phyloP scores from a whole-genome alignment of 2,113 vertebrate species.

The Oenanthe melanoleuca region DNA sequence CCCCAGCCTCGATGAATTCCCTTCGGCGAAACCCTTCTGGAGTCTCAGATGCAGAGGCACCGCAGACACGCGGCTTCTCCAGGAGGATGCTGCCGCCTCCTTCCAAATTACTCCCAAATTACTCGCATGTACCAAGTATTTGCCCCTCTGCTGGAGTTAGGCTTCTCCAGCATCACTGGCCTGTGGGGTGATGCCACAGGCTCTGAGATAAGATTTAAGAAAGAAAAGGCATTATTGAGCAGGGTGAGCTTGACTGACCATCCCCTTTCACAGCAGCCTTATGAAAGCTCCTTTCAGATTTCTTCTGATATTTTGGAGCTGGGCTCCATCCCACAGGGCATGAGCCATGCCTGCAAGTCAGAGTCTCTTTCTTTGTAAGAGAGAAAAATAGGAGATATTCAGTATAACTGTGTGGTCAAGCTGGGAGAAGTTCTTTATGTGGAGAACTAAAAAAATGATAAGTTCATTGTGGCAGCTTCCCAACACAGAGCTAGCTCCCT shows the following conservation, averaged over 20 bases:
- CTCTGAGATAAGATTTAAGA: neutral
- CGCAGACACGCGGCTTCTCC: neutral
- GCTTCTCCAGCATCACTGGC: accelerated
- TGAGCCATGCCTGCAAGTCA: neutral
- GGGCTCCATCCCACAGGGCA: neutral
- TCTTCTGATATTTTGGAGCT: neutral
- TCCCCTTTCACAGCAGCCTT: neutral
- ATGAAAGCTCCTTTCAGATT: neutral
- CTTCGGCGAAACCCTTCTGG: neutral
- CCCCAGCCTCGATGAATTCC: neutral
- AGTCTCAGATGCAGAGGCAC: neutral
- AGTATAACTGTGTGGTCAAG: neutral
- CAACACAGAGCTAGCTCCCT: neutral
- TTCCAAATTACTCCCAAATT: neutral
- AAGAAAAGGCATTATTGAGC: neutral
- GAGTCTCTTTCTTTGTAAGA: neutral
- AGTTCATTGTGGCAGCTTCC: neutral
- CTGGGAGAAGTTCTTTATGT: neutral
- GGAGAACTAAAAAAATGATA: neutral
- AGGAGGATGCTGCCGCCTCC: neutral
- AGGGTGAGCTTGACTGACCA: accelerated
- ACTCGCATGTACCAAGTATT: accelerated
- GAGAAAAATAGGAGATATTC: neutral
- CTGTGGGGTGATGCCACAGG: accelerated
- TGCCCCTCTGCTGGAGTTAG: neutral